phyloP scores from a whole-genome alignment of 30 jellyfish, hydroid and myxozoan genomes.

The Cassiopea xamachana region DNA sequence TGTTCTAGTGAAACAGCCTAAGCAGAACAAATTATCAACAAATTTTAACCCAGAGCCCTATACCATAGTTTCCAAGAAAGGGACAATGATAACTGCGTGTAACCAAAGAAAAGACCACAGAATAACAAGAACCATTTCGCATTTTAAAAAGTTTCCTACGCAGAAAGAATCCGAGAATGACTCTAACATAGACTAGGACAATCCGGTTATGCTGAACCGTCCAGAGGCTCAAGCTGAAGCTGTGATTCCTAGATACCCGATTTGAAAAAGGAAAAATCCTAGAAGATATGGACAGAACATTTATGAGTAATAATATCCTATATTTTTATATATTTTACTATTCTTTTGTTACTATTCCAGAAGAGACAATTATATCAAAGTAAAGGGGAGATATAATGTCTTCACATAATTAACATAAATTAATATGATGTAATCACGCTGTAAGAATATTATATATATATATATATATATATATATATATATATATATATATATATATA shows the following conservation, averaged over 20 bases:
- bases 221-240: background rate
- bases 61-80: background rate
- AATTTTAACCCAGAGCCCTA: background rate
- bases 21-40: background rate
- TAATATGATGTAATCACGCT: too few species aligned
- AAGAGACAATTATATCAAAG: too few species aligned
- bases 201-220: background rate
- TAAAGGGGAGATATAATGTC: too few species aligned
- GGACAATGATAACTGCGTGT: background rate
- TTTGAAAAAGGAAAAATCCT: background rate
- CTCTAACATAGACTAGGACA: background rate
- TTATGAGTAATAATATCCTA: background rate
- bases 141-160: background rate
- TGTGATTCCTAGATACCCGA: background rate
- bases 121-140: background rate
- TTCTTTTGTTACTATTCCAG: too few species aligned
- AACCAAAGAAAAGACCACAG: background rate
- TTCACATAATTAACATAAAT: too few species aligned
- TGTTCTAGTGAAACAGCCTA: background rate
- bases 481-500: too few species aligned
- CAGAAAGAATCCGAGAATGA: background rate
- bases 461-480: too few species aligned
- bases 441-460: too few species aligned
- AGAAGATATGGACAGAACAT: background rate
- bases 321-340: background rate